Evolutionary conservation across 2,888 invertebrate species (phyloP).

Genomic region (Tipula lateralis): DNA sequence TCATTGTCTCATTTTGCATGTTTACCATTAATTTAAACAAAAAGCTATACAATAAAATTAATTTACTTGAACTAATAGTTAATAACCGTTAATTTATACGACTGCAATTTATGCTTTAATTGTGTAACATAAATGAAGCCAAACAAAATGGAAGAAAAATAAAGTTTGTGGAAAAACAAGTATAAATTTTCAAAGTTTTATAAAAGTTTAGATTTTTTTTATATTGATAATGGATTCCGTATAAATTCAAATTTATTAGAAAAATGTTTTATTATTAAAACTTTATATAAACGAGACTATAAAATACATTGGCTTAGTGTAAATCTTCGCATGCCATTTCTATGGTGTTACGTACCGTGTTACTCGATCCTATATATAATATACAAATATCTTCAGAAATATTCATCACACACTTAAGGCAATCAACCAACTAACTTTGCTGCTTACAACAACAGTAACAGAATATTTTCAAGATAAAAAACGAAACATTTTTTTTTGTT

Average conservation of each 20-base stretch:
- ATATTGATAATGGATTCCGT: background rate
- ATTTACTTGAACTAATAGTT: background rate
- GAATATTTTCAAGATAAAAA: background rate
- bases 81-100: background rate
- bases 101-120: background rate
- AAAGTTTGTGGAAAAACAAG: too few relatives aligned
- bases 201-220: background rate
- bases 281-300: background rate
- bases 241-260: background rate
- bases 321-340: background rate
- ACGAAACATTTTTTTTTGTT: background rate
- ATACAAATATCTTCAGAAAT: background rate
- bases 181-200: background rate
- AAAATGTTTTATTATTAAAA: background rate
- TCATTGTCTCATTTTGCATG: background rate
- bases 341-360: background rate
- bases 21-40: background rate
- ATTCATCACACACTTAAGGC: background rate
- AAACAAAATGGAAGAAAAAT: background rate
- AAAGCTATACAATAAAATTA: background rate
- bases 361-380: background rate
- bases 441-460: background rate
- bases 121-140: background rate
- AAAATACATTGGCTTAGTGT: background rate
- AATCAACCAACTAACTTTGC: background rate